Conservation (phyloP, 2,888 invertebrate species). For the Ophioninae sp. region DNA sequence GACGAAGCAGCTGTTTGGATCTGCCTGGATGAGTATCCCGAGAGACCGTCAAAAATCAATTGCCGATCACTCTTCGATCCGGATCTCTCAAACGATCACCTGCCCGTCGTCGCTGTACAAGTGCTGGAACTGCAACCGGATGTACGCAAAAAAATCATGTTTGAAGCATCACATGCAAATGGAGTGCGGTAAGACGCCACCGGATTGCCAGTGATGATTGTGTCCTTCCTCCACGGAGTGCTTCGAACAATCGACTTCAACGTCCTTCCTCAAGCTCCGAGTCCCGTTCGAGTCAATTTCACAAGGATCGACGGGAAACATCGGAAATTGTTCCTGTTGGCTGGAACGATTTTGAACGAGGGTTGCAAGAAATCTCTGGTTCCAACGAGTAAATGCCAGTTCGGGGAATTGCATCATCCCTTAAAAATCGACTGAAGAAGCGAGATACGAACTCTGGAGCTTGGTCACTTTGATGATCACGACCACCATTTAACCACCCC, state of each 20-base stretch:
- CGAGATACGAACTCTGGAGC: too few species aligned
- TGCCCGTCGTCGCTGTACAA: slow-evolving; percentile 34
- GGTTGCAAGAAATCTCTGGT: too few species aligned
- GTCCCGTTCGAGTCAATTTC: too few species aligned
- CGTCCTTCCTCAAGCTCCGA: too few species aligned
- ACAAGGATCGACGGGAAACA: too few species aligned
- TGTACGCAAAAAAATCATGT: slow-evolving; percentile 36
- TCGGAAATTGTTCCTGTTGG: too few species aligned
- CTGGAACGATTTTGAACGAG: too few species aligned
- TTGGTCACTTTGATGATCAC: background rate
- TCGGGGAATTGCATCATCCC: background rate
- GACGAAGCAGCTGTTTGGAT: background rate
- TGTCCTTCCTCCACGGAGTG: background rate
- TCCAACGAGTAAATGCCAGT: background rate
- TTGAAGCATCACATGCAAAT: slow-evolving; percentile 43
- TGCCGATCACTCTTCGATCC: background rate
- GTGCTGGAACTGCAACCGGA: slow-evolving; percentile 41
- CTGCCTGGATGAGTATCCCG: background rate
- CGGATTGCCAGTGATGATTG: slow-evolving; percentile 31
- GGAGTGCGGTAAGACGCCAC: slow-evolving; percentile 36
- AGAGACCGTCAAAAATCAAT: background rate
- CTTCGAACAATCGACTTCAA: background rate
- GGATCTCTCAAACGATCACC: background rate
- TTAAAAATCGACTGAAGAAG: too few species aligned
- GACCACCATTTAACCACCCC: background rate